Percentiles rank a stretch among this genome's conserved stretches.
phyloP scores from a whole-genome alignment of 1,140 invertebrate genomes.

The Penaeus indicus region DNA sequence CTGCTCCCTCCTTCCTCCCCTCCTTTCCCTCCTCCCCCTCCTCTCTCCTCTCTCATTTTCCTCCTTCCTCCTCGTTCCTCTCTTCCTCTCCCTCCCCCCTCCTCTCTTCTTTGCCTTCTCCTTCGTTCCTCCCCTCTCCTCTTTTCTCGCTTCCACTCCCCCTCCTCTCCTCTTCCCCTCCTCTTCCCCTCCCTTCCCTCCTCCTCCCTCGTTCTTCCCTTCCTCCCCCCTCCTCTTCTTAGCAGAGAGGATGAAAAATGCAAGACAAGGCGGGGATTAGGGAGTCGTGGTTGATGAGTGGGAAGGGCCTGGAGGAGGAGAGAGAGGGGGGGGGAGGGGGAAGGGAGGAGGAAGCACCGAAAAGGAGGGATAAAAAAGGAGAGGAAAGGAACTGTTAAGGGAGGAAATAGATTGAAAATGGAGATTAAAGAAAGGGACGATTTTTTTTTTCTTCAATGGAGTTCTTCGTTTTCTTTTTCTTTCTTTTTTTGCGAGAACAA shows the following conservation, averaged over 20 bases:
- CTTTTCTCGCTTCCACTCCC: neutral
- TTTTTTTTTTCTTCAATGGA: neutral
- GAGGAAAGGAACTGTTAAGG: neutral
- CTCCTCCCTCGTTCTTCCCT: too few species aligned
- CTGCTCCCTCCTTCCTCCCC: neutral
- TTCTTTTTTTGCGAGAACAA: too few species aligned
- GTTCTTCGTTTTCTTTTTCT: too few species aligned
- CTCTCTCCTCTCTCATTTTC: neutral
- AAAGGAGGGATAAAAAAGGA: neutral
- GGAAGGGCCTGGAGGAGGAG: neutral
- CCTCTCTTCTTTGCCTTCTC: neutral
- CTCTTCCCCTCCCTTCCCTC: neutral
- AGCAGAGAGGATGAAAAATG: conserved; percentile 11
- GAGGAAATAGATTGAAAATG: too few species aligned
- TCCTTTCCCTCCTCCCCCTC: neutral
- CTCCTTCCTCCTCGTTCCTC: neutral
- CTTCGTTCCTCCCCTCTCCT: neutral
- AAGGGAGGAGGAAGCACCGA: neutral
- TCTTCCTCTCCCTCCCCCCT: neutral
- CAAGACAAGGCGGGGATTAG: neutral
- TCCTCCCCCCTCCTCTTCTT: neutral
- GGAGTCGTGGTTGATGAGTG: neutral
- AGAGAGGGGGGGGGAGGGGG: neutral
- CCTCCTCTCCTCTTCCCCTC: neutral
- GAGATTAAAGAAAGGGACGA: neutral